Evolutionary conservation across 2,888 invertebrate genomes (phyloP).

Genomic region (Tiliacea aurago): DNA sequence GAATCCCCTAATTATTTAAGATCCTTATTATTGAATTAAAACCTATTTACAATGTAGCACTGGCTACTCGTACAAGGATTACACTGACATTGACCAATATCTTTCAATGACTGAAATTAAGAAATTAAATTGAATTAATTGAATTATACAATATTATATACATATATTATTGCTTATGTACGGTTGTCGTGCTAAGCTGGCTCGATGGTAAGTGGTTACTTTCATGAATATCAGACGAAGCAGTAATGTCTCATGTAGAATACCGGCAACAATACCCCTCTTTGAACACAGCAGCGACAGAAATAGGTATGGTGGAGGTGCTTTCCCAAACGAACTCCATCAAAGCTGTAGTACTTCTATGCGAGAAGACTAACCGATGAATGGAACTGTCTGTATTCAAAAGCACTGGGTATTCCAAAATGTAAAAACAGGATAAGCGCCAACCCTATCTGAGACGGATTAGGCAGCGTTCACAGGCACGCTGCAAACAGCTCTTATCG

Average conservation of each 20-base stretch:
- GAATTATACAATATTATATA: too few species aligned
- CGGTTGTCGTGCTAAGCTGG: too few species aligned
- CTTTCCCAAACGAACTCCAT: neutral
- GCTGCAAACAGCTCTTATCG: conserved; percentile 67
- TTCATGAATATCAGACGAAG: neutral
- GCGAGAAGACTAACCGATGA: neutral
- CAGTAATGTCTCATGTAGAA: neutral
- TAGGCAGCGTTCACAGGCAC: conserved; percentile 64
- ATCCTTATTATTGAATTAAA: too few species aligned
- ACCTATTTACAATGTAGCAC: too few species aligned
- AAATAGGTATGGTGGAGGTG: neutral
- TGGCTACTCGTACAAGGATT: too few species aligned
- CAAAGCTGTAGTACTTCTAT: neutral
- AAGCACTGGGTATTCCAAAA: neutral
- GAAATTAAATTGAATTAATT: too few species aligned
- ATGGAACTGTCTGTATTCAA: neutral
- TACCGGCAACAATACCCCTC: neutral
- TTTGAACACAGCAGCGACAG: neutral
- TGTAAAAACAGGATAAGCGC: neutral
- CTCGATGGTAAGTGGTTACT: neutral
- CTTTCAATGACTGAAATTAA: too few species aligned
- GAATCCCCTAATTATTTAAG: too few species aligned
- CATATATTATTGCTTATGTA: too few species aligned
- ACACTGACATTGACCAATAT: too few species aligned
- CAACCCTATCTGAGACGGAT: conserved; percentile 64